Conservation (phyloP, 2,888 invertebrate genomes). For the Deilephila porcellus region DNA sequence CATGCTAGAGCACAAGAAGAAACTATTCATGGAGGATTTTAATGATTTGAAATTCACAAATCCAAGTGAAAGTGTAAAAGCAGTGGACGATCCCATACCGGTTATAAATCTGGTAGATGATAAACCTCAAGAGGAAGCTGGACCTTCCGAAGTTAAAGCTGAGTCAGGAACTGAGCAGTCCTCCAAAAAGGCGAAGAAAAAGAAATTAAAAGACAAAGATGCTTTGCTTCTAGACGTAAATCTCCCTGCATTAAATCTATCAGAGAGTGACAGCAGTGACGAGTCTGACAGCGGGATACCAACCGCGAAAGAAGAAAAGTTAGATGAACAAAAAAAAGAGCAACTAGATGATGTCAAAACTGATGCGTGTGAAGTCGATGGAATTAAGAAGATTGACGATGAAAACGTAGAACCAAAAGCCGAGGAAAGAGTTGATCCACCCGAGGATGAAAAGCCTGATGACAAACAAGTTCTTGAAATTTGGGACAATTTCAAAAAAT, state of each 20-base stretch:
- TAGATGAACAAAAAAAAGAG: slow-evolving; percentile 49
- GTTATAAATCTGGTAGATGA: slow-evolving; percentile 72
- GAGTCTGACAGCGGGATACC: slow-evolving; percentile 81
- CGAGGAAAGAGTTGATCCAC: slow-evolving; percentile 56
- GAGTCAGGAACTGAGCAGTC: slow-evolving; percentile 61
- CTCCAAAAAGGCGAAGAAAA: slow-evolving; percentile 78
- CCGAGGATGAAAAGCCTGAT: slow-evolving; percentile 79
- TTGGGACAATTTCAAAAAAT: slow-evolving; percentile 91
- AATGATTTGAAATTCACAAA: slow-evolving; percentile 56
- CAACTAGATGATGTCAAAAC: slow-evolving; percentile 42
- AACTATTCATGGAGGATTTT: slow-evolving; percentile 62
- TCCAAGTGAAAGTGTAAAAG: slow-evolving; percentile 58
- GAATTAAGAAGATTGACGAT: slow-evolving; percentile 35
- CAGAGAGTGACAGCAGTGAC: slow-evolving; percentile 92
- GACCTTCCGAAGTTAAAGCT: slow-evolving; percentile 63
- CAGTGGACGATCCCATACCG: slow-evolving; percentile 64
- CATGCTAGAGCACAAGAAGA: slow-evolving; percentile 84
- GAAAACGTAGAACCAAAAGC: slow-evolving; percentile 44
- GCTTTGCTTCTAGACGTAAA: slow-evolving; percentile 82
- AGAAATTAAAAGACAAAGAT: slow-evolving; percentile 78
- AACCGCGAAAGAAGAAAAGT: slow-evolving; percentile 57
- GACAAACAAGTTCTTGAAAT: slow-evolving; percentile 88
- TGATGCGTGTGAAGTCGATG: slow-evolving; percentile 38
- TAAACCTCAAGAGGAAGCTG: slow-evolving; percentile 66
- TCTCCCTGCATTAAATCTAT: slow-evolving; percentile 92